These are phyloP conservation scores for Penelope pileata DNA, from an alignment of 2,113 vertebrate genomes.

Conservation along the genomic window DNA sequence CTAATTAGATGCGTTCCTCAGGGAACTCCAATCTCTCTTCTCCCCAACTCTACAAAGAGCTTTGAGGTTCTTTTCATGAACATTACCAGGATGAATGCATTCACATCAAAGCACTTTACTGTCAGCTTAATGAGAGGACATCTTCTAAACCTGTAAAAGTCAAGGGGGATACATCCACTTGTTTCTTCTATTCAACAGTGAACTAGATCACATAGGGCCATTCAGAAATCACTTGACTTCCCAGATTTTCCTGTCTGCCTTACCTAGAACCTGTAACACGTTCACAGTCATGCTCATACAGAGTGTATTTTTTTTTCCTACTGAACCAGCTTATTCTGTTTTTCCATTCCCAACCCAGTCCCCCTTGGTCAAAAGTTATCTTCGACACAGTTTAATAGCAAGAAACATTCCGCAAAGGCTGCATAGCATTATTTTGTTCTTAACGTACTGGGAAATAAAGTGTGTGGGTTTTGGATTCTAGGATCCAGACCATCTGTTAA, in stretches of 20 bases:
- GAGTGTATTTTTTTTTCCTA: neutral
- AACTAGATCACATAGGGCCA: neutral
- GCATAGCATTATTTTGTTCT: constrained; percentile 64
- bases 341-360: constrained; percentile 31
- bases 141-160: neutral
- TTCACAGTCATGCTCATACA: neutral
- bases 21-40: neutral
- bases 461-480: constrained; percentile 75
- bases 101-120: neutral
- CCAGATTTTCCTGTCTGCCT: neutral
- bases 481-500: constrained; percentile 76
- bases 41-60: neutral
- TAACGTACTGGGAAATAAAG: constrained; percentile 67
- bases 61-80: neutral
- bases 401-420: constrained; percentile 56
- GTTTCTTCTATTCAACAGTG: neutral
- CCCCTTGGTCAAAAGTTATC: constrained; percentile 50
- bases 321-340: neutral
- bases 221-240: neutral
- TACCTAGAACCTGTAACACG: neutral
- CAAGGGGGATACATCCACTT: neutral
- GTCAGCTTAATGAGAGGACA: fast-evolving
- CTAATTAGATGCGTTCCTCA: neutral
- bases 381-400: constrained; percentile 52
- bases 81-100: neutral